Conservation (phyloP, 2,888 invertebrate species). For the Melipona bicolor region DNA sequence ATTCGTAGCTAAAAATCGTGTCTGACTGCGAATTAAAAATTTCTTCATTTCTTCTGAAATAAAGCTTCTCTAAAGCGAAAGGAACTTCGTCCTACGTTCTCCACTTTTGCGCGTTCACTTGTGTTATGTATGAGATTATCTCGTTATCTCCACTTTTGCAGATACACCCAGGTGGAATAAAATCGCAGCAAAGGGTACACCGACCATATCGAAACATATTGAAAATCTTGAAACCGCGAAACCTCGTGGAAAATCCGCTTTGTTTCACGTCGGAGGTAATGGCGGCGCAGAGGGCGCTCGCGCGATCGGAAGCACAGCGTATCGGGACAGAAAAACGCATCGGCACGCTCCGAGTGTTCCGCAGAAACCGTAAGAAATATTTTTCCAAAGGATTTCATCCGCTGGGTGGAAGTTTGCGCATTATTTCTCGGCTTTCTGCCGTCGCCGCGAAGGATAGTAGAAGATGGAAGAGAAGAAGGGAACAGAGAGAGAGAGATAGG, state of each 20-base stretch:
- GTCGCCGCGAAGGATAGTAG: background rate
- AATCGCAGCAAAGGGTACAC: background rate
- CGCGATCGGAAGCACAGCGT: background rate
- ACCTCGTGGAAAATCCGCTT: background rate
- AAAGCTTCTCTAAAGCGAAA: too few species aligned
- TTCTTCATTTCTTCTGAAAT: too few species aligned
- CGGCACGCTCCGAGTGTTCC: conserved; percentile 41
- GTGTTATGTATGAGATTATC: too few species aligned
- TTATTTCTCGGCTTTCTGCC: conserved; percentile 57
- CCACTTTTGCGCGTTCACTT: too few species aligned
- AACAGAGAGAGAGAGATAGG: conserved; percentile 11
- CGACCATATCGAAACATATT: background rate
- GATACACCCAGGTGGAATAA: background rate
- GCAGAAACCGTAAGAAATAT: conserved; percentile 53
- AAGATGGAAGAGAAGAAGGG: background rate
- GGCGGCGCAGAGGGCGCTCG: background rate
- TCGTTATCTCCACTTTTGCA: too few species aligned
- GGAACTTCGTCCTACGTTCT: too few species aligned
- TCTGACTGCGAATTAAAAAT: too few species aligned
- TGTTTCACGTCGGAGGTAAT: background rate
- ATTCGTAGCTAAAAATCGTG: too few species aligned
- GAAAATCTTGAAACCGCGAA: background rate
- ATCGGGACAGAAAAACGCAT: conserved; percentile 28
- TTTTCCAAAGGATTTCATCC: conserved; percentile 56
- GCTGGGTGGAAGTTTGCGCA: conserved; percentile 51